A percentile compares a stretch with the other conserved stretches of the same genome.
Evolutionary conservation across 2,113 vertebrate genomes (phyloP).

Genomic region (Microcebus griseorufus): DNA sequence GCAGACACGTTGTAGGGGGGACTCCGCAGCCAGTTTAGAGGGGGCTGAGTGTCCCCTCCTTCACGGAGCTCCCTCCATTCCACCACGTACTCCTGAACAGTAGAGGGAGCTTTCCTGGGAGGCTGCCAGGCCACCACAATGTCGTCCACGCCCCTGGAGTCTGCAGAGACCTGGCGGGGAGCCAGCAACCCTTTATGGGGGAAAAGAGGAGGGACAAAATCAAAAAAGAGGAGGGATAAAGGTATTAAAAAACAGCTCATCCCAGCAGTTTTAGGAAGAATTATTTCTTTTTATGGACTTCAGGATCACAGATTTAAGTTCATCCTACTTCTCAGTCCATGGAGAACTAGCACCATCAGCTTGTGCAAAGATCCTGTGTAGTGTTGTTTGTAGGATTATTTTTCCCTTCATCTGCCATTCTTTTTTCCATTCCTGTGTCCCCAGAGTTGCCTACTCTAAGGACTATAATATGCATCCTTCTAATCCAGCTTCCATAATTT

Average conservation of each 20-base stretch:
- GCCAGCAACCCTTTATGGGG: conserved; percentile 70
- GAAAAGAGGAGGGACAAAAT: neutral
- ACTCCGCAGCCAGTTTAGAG: conserved; percentile 76
- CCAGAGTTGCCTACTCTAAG: neutral
- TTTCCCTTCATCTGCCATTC: neutral
- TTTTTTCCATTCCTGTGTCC: neutral
- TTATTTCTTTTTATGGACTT: neutral
- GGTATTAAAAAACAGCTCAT: neutral
- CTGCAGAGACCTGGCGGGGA: conserved; percentile 70
- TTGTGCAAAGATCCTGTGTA: neutral
- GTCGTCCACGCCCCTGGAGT: conserved; percentile 14
- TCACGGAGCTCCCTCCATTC: conserved; percentile 75
- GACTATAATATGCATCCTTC: neutral
- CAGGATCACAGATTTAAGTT: neutral
- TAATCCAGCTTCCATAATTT: neutral
- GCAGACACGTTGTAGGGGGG: neutral
- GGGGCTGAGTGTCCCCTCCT: fast-evolving
- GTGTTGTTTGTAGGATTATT: neutral
- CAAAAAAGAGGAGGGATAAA: neutral
- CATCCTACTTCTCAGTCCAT: neutral
- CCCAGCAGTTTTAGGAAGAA: neutral
- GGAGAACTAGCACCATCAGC: neutral
- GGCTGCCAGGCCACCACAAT: conserved; percentile 81
- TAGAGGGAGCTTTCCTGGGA: fast-evolving
- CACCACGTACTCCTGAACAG: conserved; percentile 77